Evolutionary conservation across 2,113 vertebrate species (phyloP), one percentile per base, ranked within the genome.

Genomic region (Lates calcarifer): DNA sequence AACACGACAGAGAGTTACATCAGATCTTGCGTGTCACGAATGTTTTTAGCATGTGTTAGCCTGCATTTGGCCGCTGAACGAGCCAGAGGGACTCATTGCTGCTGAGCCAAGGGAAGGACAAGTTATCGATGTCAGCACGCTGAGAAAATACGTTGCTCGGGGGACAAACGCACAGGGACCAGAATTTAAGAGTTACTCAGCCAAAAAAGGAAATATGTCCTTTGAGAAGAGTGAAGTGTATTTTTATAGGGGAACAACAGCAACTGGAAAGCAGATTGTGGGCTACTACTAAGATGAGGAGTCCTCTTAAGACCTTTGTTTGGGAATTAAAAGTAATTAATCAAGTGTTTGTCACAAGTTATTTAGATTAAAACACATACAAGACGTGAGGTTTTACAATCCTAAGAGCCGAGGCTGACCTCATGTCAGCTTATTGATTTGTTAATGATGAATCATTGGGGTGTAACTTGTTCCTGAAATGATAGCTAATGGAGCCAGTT

Each of bases 21-120:
- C 77, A 84, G 26, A 0, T 14, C 17, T 15, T 20, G 58, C 49
- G 73, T 33, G 58, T 9, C 62, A 1, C 29, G 3, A 65, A 85
- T 84, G 68, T 39, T 33, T 86, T 84, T 49, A 71, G 68, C 82
- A 83, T 83, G 65, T 85, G 72, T 77, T 33, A 51, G 53, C 51
- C 53, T 31, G 26, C 9, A 24, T 18, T 45, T 73, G 62, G 71
- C 58, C 26, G 41, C 35, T 12, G 1, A 63, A 13, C 33, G 26
- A 10, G 6, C 53, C 71, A 12, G 0, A 7, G 1, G 57, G 70
- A 79, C 65, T 47, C 18, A 10, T 80, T 72, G 67, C 70, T 63
- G 1, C 20, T 20, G 35, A 56, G 55, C 56, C 45, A 2, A 20
- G 58, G 56, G 17, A 56, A 75, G 69, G 64, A 57, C 49, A 4